Base-by-base conservation (phyloP, 2,888 invertebrate species). In the Liodrosophila aerea region DNA sequence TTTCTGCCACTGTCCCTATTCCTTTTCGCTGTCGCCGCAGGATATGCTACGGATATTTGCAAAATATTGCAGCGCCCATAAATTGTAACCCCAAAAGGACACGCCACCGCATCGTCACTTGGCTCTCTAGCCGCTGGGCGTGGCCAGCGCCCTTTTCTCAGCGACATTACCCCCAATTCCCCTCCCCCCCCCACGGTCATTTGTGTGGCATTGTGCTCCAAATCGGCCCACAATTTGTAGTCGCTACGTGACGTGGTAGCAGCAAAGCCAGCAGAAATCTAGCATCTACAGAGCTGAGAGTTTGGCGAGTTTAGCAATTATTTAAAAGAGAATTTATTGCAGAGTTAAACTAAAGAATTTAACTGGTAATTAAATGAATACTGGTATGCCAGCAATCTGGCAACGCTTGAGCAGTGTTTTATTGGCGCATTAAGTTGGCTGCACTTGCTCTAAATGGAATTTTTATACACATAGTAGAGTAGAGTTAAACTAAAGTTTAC, bases 31-130 rank as follows among this genome's bases (percentile, higher is more conserved):
- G 74, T 62, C 67, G 67, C 81, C 85, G 69, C 85, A 84, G 81
- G 81, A 84, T 82, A 81, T 78, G 69, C 82, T 67, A 76, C 60
- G 78, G 84, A 76, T 81, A 78, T 84, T 84, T 84, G 78, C 85
- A 82, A 84, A 76, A 81, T 81, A 81, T 84, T 84, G 81, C 85
- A 78, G 69, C 73, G 72, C 72, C 80, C 85, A 84, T 81, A 84
- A 84, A 81, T 81, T 84, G 64, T 80, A 58, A 30, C 44, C 61
- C 68, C 60, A 73, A 77, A 64, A 73, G 73, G 64, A 34, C 34
- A 9, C 34, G 18, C 47, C 60, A 54, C 64, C 75, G 58, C 57
- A 71, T 58, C 62, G 70, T 52, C 75, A 60, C 59, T 59, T 40
- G 58, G 45, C 58, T 46, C 40, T 18, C 30, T 49, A 52, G 45